phyloP scores from a whole-genome alignment of 2,797 vertebrate species.

The Myotis findleyi region DNA sequence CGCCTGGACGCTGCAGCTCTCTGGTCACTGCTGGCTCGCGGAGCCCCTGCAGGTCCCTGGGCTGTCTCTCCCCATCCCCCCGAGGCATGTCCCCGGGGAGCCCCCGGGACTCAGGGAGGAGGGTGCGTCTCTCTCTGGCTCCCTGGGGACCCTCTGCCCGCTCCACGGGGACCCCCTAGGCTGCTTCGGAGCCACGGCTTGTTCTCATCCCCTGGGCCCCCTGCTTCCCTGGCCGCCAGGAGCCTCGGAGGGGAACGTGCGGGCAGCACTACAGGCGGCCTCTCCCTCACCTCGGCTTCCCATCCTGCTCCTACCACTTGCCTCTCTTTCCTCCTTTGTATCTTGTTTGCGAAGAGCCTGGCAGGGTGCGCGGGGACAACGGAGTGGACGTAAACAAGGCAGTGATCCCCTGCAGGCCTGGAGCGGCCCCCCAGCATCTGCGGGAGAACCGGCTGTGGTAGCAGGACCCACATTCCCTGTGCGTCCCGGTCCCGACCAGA shows the following conservation, averaged over 20 bases:
- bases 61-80: neutral
- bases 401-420: too few species aligned
- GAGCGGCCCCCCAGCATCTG: neutral
- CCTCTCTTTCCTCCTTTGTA: neutral
- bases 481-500: neutral
- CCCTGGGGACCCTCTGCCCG: too few species aligned
- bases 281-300: neutral
- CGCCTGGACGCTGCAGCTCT: neutral
- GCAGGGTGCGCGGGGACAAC: accelerated
- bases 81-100: neutral
- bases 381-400: too few species aligned
- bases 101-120: accelerated
- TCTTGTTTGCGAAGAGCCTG: neutral
- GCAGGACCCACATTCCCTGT: accelerated
- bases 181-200: neutral
- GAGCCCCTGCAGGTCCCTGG: neutral
- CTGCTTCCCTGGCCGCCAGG: neutral
- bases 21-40: neutral
- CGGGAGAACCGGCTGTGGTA: accelerated
- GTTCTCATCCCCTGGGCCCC: neutral
- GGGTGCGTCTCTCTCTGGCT: neutral
- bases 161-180: neutral
- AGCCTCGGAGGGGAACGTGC: neutral
- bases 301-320: neutral
- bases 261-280: too few species aligned